Conservation (phyloP, 2,888 invertebrate genomes). For the Psococerastis gibbosa region DNA sequence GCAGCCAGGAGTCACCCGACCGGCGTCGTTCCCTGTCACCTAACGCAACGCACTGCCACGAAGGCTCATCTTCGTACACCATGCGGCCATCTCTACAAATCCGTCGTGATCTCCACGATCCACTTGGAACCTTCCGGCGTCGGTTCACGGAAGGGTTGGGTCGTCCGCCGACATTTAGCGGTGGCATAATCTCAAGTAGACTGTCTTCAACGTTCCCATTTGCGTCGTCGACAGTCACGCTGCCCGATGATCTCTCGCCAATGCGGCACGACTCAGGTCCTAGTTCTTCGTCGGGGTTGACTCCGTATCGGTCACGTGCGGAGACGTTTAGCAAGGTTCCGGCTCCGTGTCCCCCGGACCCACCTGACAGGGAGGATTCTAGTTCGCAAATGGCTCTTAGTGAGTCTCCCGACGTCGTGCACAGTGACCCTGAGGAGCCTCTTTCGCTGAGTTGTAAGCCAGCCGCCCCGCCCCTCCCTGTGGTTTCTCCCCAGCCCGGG, state of each 20-base stretch:
- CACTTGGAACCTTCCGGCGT: background rate
- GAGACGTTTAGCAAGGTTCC: background rate
- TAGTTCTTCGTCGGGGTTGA: background rate
- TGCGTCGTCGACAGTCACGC: background rate
- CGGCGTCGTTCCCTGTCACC: conserved; percentile 25
- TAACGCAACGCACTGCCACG: conserved; percentile 16
- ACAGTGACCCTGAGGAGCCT: background rate
- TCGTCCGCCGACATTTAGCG: background rate
- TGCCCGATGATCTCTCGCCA: background rate
- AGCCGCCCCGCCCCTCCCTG: background rate
- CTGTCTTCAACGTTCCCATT: background rate
- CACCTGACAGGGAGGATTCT: background rate
- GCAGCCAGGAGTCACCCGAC: conserved; percentile 12
- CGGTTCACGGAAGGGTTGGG: background rate
- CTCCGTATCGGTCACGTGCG: background rate
- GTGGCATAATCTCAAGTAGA: background rate
- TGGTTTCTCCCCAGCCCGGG: background rate
- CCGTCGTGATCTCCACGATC: conserved; percentile 4
- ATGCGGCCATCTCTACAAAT: conserved; percentile 39
- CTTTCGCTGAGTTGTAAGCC: background rate
- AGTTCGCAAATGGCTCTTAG: background rate
- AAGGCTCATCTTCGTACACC: conserved; percentile 34
- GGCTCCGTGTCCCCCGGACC: background rate
- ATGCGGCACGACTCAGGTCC: background rate
- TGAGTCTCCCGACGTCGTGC: background rate